Conservation (phyloP, 1,140 invertebrate genomes). For the Listronotus oregonensis region DNA sequence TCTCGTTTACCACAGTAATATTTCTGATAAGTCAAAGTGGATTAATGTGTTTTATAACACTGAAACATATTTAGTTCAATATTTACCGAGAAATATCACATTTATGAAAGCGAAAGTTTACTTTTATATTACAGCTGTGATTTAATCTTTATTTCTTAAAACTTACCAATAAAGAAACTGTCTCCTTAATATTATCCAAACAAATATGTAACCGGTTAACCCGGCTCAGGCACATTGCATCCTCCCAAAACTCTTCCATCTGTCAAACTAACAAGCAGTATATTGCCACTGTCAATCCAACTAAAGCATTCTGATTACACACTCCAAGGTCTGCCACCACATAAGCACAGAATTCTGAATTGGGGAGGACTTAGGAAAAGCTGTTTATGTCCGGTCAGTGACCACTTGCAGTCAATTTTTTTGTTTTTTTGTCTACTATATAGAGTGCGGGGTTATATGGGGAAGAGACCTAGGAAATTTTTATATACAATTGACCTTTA, state of each 20-base stretch:
- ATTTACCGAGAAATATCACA: too few relatives aligned
- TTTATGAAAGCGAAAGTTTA: too few relatives aligned
- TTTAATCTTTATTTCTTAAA: too few relatives aligned
- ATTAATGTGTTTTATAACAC: too few relatives aligned
- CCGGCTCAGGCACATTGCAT: constrained; percentile 65
- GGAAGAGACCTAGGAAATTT: constrained; percentile 53
- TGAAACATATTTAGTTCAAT: too few relatives aligned
- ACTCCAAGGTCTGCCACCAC: constrained; percentile 63
- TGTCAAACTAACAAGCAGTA: constrained; percentile 72
- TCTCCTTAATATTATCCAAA: constrained; percentile 70
- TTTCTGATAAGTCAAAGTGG: too few relatives aligned
- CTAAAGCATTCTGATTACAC: constrained; percentile 68
- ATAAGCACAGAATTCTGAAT: constrained; percentile 61
- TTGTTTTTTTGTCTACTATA: constrained; percentile 62
- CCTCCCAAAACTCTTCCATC: constrained; percentile 69
- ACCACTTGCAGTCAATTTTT: constrained; percentile 65
- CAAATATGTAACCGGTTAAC: constrained; percentile 68
- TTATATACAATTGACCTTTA: background rate
- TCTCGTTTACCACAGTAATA: too few relatives aligned
- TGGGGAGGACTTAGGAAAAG: constrained; percentile 59
- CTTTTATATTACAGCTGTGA: too few relatives aligned
- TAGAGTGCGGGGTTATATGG: constrained; percentile 66
- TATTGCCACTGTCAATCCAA: constrained; percentile 75
- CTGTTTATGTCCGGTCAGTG: constrained; percentile 60
- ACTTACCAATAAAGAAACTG: constrained; percentile 69